These are phyloP conservation scores for Microcebus lehilahytsara DNA, from an alignment of 2,113 vertebrate genomes.

Conservation along the genomic window DNA sequence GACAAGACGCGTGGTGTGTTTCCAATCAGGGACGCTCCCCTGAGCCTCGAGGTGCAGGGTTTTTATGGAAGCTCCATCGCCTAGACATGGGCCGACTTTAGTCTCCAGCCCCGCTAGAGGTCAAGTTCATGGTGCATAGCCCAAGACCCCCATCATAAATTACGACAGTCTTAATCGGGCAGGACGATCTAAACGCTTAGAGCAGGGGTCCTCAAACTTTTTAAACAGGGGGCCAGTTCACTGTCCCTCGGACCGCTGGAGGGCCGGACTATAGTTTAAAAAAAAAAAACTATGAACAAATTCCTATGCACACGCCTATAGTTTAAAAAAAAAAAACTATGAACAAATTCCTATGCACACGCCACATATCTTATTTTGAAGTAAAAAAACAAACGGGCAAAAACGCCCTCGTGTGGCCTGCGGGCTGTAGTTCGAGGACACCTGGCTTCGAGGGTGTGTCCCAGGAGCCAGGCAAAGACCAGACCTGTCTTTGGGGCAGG, in stretches of 20 bases:
- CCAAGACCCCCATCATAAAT: not conserved
- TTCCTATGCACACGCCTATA: too few species aligned
- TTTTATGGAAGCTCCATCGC: not conserved
- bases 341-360: too few species aligned
- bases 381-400: too few species aligned
- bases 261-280: too few species aligned
- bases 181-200: not conserved
- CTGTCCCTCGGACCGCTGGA: too few species aligned
- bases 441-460: not conserved
- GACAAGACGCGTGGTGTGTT: not conserved
- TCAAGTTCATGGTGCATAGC: not conserved
- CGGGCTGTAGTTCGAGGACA: too few species aligned
- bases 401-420: too few species aligned
- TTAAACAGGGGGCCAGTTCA: too few species aligned
- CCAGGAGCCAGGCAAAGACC: not conserved
- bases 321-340: too few species aligned
- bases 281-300: too few species aligned
- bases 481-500: not conserved
- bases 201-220: too few species aligned
- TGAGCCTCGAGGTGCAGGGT: not conserved
- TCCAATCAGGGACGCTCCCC: not conserved
- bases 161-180: not conserved
- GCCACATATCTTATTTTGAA: too few species aligned
- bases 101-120: not conserved
- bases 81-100: not conserved